phyloP scores from a whole-genome alignment of 1,140 invertebrate genomes.

The Pectinophora gossypiella region DNA sequence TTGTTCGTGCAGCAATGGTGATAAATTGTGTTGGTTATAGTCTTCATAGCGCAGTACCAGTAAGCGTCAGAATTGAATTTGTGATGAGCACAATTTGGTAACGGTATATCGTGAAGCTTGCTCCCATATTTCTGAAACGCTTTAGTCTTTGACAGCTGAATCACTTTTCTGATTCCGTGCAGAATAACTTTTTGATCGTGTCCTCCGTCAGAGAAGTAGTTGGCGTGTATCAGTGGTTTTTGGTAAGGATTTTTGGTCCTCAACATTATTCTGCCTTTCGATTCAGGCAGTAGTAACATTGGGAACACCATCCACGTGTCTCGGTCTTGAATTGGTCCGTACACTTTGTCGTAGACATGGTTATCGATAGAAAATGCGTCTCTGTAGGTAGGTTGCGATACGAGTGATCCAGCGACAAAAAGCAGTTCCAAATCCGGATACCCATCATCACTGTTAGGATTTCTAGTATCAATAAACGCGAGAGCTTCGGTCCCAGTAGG shows the following conservation, averaged over 20 bases:
- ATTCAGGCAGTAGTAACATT: conserved; percentile 82
- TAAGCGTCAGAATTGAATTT: conserved; percentile 79
- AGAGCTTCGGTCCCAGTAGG: conserved; percentile 86
- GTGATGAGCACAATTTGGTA: conserved; percentile 78
- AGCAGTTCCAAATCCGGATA: conserved; percentile 84
- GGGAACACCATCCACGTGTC: conserved; percentile 78
- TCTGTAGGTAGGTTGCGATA: conserved; percentile 52
- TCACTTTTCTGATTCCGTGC: conserved; percentile 75
- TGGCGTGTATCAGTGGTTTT: conserved; percentile 87
- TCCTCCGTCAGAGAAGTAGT: conserved; percentile 80
- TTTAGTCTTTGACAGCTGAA: conserved; percentile 75
- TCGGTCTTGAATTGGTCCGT: conserved; percentile 38
- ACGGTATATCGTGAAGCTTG: conserved; percentile 74
- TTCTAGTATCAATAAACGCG: conserved; percentile 81
- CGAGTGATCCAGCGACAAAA: conserved; percentile 72
- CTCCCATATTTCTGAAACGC: conserved; percentile 77
- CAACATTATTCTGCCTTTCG: conserved; percentile 80
- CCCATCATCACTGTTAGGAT: conserved; percentile 75
- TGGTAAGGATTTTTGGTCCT: conserved; percentile 80
- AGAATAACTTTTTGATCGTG: conserved; percentile 77
- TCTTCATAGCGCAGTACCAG: conserved; percentile 81
- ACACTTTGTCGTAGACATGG: conserved; percentile 30
- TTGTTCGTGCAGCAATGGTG: conserved; percentile 88
- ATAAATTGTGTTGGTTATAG: conserved; percentile 83
- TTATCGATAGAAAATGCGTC: conserved; percentile 68